A percentile compares a stretch with the other conserved stretches of the same genome.
phyloP scores from a whole-genome alignment of 2,797 vertebrate genomes.

The Sebastes oblongus region DNA sequence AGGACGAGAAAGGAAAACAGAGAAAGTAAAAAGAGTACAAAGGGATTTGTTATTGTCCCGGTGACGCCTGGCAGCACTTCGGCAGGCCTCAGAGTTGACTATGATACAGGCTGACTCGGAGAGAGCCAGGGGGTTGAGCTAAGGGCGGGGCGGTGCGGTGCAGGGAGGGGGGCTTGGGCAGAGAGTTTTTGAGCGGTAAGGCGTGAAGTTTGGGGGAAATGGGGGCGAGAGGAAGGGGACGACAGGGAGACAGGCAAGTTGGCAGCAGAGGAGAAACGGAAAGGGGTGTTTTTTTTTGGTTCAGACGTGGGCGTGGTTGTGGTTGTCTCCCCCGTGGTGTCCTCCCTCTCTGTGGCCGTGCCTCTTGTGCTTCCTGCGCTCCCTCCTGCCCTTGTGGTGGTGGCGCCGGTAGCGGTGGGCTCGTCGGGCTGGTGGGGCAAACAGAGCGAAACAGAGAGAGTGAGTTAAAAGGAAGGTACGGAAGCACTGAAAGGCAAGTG shows the following conservation, averaged over 20 bases:
- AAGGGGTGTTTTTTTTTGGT: conserved; percentile 68
- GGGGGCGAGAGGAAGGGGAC: background rate
- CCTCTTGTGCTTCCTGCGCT: conserved; percentile 91
- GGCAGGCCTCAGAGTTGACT: conserved; percentile 68
- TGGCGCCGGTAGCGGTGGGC: conserved; percentile 90
- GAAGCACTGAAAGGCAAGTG: too few species aligned
- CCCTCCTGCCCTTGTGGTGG: conserved; percentile 90
- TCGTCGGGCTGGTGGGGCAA: conserved; percentile 83
- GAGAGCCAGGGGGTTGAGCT: conserved; percentile 45
- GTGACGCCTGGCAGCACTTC: conserved; percentile 56
- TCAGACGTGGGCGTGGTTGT: conserved; percentile 79
- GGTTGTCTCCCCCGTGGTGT: conserved; percentile 74
- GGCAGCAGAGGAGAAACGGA: conserved; percentile 37
- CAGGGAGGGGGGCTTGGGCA: background rate
- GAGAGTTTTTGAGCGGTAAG: conserved; percentile 24
- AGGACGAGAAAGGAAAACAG: conserved; percentile 32
- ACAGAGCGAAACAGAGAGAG: background rate
- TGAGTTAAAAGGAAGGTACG: background rate
- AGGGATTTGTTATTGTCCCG: conserved; percentile 73
- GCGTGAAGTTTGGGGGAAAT: conserved; percentile 19
- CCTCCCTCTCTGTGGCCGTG: conserved; percentile 79
- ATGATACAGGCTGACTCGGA: conserved; percentile 60
- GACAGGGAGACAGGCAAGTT: conserved; percentile 48
- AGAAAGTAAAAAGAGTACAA: conserved; percentile 66
- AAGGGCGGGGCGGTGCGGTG: conserved; percentile 16